These are phyloP conservation scores for Ephialtes manifestator DNA, from an alignment of 2,888 invertebrate species.

Conservation along the genomic window DNA sequence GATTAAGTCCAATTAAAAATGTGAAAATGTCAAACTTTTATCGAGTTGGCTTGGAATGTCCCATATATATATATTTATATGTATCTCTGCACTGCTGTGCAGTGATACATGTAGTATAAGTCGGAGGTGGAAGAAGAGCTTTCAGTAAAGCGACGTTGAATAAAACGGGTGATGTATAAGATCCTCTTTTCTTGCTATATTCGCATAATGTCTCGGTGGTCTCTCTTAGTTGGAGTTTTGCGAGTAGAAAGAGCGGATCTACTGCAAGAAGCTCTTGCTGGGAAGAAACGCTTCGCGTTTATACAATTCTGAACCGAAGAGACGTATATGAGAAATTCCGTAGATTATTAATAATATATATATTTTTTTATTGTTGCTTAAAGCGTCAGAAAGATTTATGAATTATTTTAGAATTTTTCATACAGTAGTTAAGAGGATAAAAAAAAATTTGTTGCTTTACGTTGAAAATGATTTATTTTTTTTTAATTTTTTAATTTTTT, in stretches of 20 bases:
- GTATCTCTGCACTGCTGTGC: background rate
- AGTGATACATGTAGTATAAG: conserved; percentile 39
- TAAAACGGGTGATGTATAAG: conserved; percentile 45
- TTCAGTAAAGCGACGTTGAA: conserved; percentile 44
- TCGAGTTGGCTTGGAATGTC: background rate
- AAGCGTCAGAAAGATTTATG: too few species aligned
- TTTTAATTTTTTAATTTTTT: too few species aligned
- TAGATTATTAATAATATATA: too few species aligned
- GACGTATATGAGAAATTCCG: background rate
- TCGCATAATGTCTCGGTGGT: background rate
- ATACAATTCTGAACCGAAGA: conserved; percentile 54
- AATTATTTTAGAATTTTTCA: too few species aligned
- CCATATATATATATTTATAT: conserved; percentile 20
- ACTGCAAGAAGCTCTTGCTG: conserved; percentile 8
- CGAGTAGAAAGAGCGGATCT: conserved; percentile 2
- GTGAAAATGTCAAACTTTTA: too few species aligned
- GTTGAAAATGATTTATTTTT: too few species aligned
- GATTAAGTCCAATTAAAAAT: too few species aligned
- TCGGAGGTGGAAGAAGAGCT: conserved; percentile 41
- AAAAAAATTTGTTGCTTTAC: too few species aligned
- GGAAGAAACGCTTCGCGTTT: conserved; percentile 20
- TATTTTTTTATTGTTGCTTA: too few species aligned
- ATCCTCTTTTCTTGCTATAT: conserved; percentile 32
- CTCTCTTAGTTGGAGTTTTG: conserved; percentile 5
- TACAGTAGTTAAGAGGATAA: too few species aligned